Percentiles rank a stretch among this genome's conserved stretches.
These are phyloP conservation scores for Entomyzon cyanotis DNA, from an alignment of 2,113 vertebrate genomes.

Conservation along the genomic window DNA sequence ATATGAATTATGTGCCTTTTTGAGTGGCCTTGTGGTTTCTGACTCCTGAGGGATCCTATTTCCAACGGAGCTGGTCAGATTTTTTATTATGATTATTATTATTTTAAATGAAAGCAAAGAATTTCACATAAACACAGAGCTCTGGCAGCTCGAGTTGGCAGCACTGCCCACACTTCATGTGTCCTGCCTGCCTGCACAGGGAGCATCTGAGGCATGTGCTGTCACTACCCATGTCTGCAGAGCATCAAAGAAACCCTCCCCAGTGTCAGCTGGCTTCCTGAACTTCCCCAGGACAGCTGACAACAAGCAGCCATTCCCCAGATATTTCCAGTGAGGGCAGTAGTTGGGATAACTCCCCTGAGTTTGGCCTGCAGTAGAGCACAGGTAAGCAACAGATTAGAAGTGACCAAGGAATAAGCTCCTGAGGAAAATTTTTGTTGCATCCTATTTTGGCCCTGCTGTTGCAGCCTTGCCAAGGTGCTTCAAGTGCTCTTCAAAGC, in stretches of 20 bases:
- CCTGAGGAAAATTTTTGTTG: not conserved
- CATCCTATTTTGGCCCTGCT: not conserved
- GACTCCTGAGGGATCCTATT: not conserved
- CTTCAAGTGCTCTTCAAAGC: not conserved
- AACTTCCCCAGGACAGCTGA: not conserved
- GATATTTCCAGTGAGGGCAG: not conserved
- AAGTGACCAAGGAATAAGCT: not conserved
- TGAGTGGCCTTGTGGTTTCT: constrained; percentile 45
- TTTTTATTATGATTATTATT: constrained; percentile 52
- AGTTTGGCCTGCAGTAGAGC: not conserved
- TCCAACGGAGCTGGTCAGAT: not conserved
- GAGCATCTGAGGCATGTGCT: not conserved
- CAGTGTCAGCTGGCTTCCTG: not conserved
- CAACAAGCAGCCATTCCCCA: not conserved
- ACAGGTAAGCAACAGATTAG: not conserved
- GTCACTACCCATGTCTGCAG: not conserved
- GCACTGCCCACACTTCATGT: not conserved
- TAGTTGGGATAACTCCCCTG: not conserved
- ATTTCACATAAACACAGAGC: constrained; percentile 30
- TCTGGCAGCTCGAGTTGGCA: constrained; percentile 29
- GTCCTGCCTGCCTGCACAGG: not conserved
- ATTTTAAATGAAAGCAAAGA: constrained; percentile 56
- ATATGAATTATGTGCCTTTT: constrained; percentile 22
- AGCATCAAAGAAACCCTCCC: not conserved
- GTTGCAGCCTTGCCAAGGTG: not conserved